Evolutionary conservation across 30 jellyfish, hydroid and myxozoan species (phyloP), one percentile per base, ranked within the genome.

Genomic region (Aurelia sp.): DNA sequence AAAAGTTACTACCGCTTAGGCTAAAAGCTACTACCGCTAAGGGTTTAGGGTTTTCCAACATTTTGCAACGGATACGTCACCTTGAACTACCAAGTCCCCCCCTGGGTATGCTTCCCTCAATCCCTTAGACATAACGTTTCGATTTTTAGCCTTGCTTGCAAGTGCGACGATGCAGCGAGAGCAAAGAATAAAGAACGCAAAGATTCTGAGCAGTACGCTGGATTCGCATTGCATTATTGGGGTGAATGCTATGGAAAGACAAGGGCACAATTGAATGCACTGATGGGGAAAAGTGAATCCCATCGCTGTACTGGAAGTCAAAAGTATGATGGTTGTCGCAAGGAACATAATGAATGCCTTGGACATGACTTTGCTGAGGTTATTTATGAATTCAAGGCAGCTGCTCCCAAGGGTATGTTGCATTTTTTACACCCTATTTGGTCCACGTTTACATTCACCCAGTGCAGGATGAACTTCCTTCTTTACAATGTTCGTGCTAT

Each of bases 221-320:
- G 80, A 6, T 22, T 69, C 35, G 80, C 80, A 21, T 33, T 69
- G 60, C 80, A 69, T 13, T 69, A 27, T 31, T 69, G 80, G 80
- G 80, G 80, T 20, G 80, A 24, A 20, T 69, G 80, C 33, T 69
- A 69, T 20, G 80, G 80, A 69, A 69, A n/a, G 21, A 69, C 80
- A 20, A 16, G 27, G 61, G 80, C 80, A 18, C 61, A 69, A 22
- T 50, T 69, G n/a, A 50, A 31, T 11, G 31, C 21, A 8, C 17
- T 69, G 61, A 40, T n/a, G 57, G 4, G 33, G 31, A 69, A 69
- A 50, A 3, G 38, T 18, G 62, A 69, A 40, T 27, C 80, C 13
- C 80, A 69, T 20, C 35, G n/a, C 4, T 69, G 80, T 50, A 69
- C 80, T 3, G 80, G 80, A 51, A 40, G 62, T 50, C 80, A 69